A percentile compares a stretch with the other conserved stretches of the same genome.
Conservation (phyloP, 2,113 vertebrate genomes). For the Cygnus buccinator region DNA sequence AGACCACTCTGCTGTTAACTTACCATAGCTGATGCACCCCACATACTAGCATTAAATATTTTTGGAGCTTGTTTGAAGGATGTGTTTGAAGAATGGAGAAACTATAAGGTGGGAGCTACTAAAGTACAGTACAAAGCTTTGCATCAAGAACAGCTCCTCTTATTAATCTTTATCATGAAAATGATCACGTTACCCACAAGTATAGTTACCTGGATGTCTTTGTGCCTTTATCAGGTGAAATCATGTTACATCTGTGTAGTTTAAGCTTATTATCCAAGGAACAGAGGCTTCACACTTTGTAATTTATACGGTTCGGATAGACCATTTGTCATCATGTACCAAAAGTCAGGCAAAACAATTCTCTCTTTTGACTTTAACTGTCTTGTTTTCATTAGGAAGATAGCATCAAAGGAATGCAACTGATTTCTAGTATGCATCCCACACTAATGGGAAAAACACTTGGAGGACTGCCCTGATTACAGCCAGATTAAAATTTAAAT, state of each 20-base stretch:
- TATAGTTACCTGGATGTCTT: neutral
- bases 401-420: neutral
- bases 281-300: neutral
- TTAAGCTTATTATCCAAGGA: neutral
- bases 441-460: neutral
- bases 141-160: constrained; percentile 7
- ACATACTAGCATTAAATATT: constrained; percentile 19
- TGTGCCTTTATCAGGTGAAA: neutral
- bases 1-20: constrained; percentile 27
- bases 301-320: neutral
- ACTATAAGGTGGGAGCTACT: constrained; percentile 17
- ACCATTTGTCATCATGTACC: neutral
- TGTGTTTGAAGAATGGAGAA: neutral
- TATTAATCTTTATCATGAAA: neutral
- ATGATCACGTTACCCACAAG: neutral
- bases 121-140: neutral
- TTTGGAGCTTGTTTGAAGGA: neutral
- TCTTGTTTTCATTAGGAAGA: neutral
- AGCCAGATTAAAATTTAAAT: constrained; percentile 29
- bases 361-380: neutral
- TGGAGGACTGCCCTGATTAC: neutral
- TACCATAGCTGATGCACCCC: neutral
- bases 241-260: neutral
- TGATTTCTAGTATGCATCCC: neutral
- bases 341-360: neutral